A percentile compares a stretch with the other conserved stretches of the same genome.
Conservation (phyloP, 2,113 vertebrate species). For the Passer domesticus region DNA sequence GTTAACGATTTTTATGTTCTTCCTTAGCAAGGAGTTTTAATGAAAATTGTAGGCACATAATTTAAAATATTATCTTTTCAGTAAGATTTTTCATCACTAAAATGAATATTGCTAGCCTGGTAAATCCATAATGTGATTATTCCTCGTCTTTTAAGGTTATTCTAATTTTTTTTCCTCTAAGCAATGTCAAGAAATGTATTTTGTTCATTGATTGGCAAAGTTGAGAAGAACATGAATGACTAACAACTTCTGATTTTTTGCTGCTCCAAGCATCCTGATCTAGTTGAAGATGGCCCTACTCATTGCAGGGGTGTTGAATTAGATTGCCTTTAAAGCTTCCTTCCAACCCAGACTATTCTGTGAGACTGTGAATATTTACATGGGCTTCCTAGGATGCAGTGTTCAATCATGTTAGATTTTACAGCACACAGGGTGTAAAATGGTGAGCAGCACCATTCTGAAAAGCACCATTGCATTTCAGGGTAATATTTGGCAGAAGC, state of each 20-base stretch:
- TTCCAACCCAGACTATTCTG: not conserved
- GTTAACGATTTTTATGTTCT: not conserved
- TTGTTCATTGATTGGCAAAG: not conserved
- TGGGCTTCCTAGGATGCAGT: not conserved
- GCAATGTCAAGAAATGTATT: not conserved
- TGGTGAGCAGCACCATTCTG: not conserved
- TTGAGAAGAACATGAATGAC: not conserved
- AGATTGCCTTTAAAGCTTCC: not conserved
- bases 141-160: not conserved
- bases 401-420: not conserved
- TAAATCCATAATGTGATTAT: not conserved
- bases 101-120: not conserved
- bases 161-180: not conserved
- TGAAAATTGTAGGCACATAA: not conserved
- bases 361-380: not conserved
- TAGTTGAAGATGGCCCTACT: not conserved
- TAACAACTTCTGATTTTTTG: not conserved
- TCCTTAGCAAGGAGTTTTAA: not conserved
- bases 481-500: not conserved
- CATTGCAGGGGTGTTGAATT: not conserved
- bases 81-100: not conserved
- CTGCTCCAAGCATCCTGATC: not conserved
- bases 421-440: not conserved
- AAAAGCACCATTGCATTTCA: not conserved
- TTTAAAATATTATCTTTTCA: constrained; percentile 3